Evolutionary conservation across 2,797 vertebrate species (phyloP), one percentile per base, ranked within the genome.

Genomic region (Sparidentex hasta): DNA sequence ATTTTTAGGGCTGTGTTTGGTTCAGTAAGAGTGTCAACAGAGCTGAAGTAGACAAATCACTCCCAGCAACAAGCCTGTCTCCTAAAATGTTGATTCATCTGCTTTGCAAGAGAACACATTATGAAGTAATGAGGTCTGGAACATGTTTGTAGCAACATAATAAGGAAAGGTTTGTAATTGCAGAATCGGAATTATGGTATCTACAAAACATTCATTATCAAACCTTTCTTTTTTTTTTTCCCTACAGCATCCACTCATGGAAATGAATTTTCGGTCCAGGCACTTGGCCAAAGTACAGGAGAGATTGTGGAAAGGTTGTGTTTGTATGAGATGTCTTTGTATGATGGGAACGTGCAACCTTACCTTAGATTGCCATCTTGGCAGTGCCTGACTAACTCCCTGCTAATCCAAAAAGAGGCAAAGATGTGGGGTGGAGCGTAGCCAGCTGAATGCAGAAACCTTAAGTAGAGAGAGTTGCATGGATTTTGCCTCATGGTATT

Each of bases 1-100:
- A 66, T 58, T 52, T 73, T 69, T 33, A 27, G 52, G 56, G 23
- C 58, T 72, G 69, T 51, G 57, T 56, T 59, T 58, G 43, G 33
- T 41, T 74, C 27, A 74, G 11, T 20, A 12, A 73, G 51, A 68
- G 48, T 74, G 50, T 59, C 41, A 64, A 65, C 65, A 62, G 29
- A 70, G 44, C 41, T 63, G 13, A 43, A 33, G 33, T 11, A 46
- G 23, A 54, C 61, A n/a, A 23, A 65, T 48, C n/a, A 4, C 23
- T 21, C 47, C 5, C 21, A 57, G 48, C 5, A 64, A 29, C n/a
- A 51, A 7, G 8, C 2, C 11, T 38, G 47, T 46, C 38, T 62
- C 29, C 21, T 43, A 3, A 65, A 55, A 62, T 11, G 11, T 14
- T 7, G 1, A 29, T 21, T 21, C 38, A 33, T 18, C 17, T 20